Percentiles rank a stretch among this genome's conserved stretches.
These are phyloP conservation scores for Myioborus melanocephalus DNA, from an alignment of 2,797 vertebrate genomes.

Conservation along the genomic window DNA sequence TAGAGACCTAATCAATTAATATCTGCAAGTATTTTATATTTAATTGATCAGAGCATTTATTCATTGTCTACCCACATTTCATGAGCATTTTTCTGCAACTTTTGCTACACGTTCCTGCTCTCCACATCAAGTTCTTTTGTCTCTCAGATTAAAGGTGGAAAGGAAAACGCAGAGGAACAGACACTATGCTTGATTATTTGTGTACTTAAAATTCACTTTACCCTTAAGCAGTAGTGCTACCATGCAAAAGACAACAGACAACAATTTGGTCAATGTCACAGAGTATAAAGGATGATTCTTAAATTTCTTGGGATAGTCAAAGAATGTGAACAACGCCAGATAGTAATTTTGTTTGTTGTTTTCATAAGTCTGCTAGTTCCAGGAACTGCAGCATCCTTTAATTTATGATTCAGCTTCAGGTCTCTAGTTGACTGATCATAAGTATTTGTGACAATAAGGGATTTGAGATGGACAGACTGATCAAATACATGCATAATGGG, in stretches of 20 bases:
- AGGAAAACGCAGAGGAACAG: not conserved
- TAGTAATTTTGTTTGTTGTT: not conserved
- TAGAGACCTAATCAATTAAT: not conserved
- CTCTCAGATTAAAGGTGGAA: not conserved
- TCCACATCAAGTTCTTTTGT: not conserved
- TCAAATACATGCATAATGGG: accelerated
- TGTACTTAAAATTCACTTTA: not conserved
- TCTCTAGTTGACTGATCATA: not conserved
- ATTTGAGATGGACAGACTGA: not conserved
- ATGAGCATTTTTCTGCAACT: not conserved
- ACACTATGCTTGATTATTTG: not conserved
- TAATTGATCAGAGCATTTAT: not conserved
- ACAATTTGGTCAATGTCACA: not conserved
- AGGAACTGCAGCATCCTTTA: not conserved
- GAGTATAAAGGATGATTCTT: not conserved
- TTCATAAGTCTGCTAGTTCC: not conserved
- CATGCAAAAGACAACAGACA: not conserved
- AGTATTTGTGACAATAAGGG: not conserved
- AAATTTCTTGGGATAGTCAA: not conserved
- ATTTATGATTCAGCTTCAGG: not conserved
- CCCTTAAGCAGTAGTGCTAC: not conserved
- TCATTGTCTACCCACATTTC: not conserved
- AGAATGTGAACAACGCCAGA: not conserved
- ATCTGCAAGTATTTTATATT: not conserved
- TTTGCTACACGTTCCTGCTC: not conserved